Evolutionary conservation across 37 sponge, comb jelly and placozoan species (phyloP).

Genomic region (Amphimedon queenslandica): DNA sequence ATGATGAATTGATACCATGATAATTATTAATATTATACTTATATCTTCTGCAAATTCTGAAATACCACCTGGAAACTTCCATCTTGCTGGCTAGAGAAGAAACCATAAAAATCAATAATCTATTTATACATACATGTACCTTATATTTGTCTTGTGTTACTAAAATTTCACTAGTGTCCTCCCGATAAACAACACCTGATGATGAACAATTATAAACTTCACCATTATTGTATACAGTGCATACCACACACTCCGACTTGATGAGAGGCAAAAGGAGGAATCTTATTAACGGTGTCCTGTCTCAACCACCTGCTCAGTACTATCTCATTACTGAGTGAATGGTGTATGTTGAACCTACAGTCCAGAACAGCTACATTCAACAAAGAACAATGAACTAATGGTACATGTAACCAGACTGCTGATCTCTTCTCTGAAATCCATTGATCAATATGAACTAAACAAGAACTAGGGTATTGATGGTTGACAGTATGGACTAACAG

Average conservation of each 20-base stretch:
- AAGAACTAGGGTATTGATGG: not conserved
- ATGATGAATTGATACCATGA: not conserved
- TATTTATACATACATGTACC: slow-evolving; percentile 8
- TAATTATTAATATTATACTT: slow-evolving; percentile 11
- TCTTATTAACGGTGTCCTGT: slow-evolving; percentile 23
- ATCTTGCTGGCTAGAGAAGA: slow-evolving; percentile 28
- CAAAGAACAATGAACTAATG: slow-evolving; percentile 34
- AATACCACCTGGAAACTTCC: slow-evolving; percentile 90
- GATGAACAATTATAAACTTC: not conserved
- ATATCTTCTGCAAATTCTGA: slow-evolving; percentile 76
- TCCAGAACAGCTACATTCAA: slow-evolving; percentile 23
- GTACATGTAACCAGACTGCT: slow-evolving; percentile 79
- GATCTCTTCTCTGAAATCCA: slow-evolving; percentile 39
- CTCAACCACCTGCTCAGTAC: slow-evolving; percentile 64
- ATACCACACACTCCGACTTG: slow-evolving; percentile 82
- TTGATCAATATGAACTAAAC: slow-evolving; percentile 37
- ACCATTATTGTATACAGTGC: not conserved
- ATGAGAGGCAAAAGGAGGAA: slow-evolving; percentile 74
- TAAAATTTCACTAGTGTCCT: slow-evolving; percentile 56
- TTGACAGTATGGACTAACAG: slow-evolving; percentile 1
- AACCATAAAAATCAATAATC: not conserved
- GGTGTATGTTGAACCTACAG: slow-evolving; percentile 73
- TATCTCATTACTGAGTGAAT: slow-evolving; percentile 32
- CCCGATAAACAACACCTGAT: slow-evolving; percentile 58
- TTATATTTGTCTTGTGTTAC: slow-evolving; percentile 66